Evolutionary conservation across 2,113 vertebrate species (phyloP).

Genomic region (Bucco capensis): DNA sequence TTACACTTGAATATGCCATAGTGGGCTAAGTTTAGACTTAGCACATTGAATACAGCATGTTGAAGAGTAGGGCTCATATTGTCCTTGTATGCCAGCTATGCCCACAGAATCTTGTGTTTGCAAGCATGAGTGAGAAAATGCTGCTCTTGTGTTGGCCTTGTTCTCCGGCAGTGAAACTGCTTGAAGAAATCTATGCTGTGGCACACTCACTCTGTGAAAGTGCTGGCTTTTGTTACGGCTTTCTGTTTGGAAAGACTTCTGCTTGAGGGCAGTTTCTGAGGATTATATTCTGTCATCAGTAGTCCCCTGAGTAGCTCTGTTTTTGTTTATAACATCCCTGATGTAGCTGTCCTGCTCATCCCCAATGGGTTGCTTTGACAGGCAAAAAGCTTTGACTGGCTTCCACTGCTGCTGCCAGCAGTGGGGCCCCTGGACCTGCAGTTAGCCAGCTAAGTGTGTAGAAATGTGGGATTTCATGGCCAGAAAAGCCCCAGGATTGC

Average conservation of each 20-base stretch:
- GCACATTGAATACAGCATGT: background rate
- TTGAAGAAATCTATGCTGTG: background rate
- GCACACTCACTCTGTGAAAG: background rate
- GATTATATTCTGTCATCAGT: background rate
- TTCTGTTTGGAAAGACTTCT: background rate
- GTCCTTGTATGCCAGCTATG: background rate
- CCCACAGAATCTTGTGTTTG: background rate
- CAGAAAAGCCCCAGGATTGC: background rate
- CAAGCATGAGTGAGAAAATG: background rate
- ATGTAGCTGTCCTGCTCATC: background rate
- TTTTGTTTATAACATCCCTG: background rate
- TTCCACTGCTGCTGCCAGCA: background rate
- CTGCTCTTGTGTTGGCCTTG: background rate
- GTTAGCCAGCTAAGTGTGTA: background rate
- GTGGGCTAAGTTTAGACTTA: background rate
- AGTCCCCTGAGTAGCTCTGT: background rate
- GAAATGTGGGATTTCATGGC: background rate
- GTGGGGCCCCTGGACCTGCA: background rate
- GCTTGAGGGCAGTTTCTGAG: background rate
- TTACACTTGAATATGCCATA: background rate
- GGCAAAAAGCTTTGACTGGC: background rate
- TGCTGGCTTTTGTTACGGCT: background rate
- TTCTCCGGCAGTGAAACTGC: background rate
- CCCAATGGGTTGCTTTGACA: background rate
- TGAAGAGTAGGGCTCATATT: background rate